phyloP scores from a whole-genome alignment of 2,888 invertebrate species.

The Caenorhabditis japonica region DNA sequence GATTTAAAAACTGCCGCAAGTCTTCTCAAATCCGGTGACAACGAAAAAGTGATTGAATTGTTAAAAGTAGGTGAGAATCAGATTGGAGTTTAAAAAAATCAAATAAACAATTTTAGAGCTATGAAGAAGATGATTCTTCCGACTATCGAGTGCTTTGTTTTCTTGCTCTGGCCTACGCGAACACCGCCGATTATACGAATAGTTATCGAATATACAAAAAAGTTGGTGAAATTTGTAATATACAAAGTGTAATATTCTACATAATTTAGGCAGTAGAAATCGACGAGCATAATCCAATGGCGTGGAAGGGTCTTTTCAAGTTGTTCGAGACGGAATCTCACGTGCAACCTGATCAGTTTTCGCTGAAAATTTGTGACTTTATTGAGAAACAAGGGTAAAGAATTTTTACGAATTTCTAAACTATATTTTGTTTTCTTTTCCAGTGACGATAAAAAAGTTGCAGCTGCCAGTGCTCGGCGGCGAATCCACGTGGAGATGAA shows the following conservation, averaged over 20 bases:
- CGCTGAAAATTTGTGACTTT: conserved; percentile 46
- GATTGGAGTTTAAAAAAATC: background rate
- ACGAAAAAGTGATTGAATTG: conserved; percentile 49
- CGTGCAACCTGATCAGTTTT: conserved; percentile 29
- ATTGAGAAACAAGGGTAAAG: conserved; percentile 36
- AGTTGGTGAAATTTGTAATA: conserved; percentile 9
- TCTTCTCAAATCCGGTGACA: conserved; percentile 40
- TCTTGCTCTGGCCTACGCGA: conserved; percentile 54
- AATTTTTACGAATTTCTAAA: background rate
- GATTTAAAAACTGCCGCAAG: conserved; percentile 49
- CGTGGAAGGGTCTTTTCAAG: conserved; percentile 61
- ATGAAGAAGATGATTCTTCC: conserved; percentile 28
- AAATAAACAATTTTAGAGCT: conserved; percentile 44
- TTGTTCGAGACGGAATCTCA: conserved; percentile 41
- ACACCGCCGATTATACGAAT: conserved; percentile 33
- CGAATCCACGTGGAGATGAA: conserved; percentile 29
- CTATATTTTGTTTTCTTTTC: background rate
- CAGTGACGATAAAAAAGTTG: conserved; percentile 20
- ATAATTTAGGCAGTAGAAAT: conserved; percentile 52
- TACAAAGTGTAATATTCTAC: no score
- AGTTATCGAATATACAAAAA: conserved; percentile 49
- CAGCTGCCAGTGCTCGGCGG: conserved; percentile 7
- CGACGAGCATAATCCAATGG: conserved; percentile 40
- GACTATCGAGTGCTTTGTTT: conserved; percentile 55
- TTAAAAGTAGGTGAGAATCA: conserved; percentile 40